Percentiles rank a stretch among this genome's conserved stretches.
These are phyloP conservation scores for Globodera ellingtonae DNA, from an alignment of 1,140 invertebrate species.

Conservation along the genomic window DNA sequence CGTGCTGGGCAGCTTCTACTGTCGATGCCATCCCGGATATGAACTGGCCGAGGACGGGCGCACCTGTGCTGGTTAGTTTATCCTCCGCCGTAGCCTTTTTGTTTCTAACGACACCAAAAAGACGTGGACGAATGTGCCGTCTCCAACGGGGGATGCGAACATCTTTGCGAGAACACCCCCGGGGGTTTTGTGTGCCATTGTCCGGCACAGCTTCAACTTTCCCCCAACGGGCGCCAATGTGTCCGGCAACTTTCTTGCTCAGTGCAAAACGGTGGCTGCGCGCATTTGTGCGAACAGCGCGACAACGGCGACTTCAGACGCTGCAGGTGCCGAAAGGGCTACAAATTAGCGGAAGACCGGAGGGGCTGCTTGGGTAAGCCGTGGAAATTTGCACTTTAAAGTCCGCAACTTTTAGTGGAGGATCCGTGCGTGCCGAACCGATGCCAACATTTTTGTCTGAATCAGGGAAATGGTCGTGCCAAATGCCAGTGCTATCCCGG, in stretches of 20 bases:
- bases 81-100: too few relatives aligned
- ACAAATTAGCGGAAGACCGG: slow-evolving; percentile 28
- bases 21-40: slow-evolving; percentile 71
- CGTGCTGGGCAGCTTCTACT: slow-evolving; percentile 69
- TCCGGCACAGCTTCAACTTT: slow-evolving; percentile 28
- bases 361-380: slow-evolving; percentile 19
- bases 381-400: background rate
- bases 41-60: slow-evolving; percentile 52
- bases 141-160: slow-evolving; percentile 35
- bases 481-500: slow-evolving; percentile 69
- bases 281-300: slow-evolving; percentile 54
- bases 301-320: slow-evolving; percentile 66
- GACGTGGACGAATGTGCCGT: slow-evolving; percentile 41
- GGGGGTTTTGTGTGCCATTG: slow-evolving; percentile 42
- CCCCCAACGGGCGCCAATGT: slow-evolving; percentile 45
- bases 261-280: slow-evolving; percentile 50
- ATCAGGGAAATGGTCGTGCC: slow-evolving; percentile 67
- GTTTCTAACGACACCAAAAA: background rate
- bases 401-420: slow-evolving; percentile 25
- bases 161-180: slow-evolving; percentile 42
- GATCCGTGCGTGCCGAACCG: slow-evolving; percentile 38
- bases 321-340: slow-evolving; percentile 25
- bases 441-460: slow-evolving; percentile 43
- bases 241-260: slow-evolving; percentile 47
- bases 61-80: slow-evolving; percentile 52